These are phyloP conservation scores for Andrena minutula DNA, from an alignment of 2,888 invertebrate species.

Conservation along the genomic window DNA sequence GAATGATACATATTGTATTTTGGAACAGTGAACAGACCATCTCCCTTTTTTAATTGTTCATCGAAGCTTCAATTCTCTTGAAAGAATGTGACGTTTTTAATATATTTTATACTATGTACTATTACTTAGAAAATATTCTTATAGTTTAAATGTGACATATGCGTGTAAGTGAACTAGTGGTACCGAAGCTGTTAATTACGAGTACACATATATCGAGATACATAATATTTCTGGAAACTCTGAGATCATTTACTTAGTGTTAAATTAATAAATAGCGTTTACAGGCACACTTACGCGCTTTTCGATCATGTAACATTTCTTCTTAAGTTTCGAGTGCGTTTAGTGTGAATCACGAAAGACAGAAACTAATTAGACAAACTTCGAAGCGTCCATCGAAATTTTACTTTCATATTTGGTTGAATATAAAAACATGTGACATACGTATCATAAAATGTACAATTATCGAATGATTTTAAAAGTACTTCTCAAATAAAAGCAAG, in stretches of 20 bases:
- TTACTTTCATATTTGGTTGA: background rate
- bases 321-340: background rate
- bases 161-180: conserved; percentile 6
- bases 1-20: conserved; percentile 43
- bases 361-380: background rate
- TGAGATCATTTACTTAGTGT: conserved; percentile 10
- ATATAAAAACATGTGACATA: background rate
- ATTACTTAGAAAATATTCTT: conserved; percentile 20
- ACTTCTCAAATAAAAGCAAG: conserved; percentile 4
- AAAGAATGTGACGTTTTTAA: conserved; percentile 13
- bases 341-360: background rate
- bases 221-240: conserved; percentile 1
- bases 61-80: background rate
- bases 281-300: conserved; percentile 58
- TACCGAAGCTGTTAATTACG: conserved; percentile 2
- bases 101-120: conserved; percentile 19
- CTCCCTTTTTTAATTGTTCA: conserved; percentile 41
- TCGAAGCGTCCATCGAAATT: background rate
- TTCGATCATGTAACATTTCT: background rate
- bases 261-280: conserved; percentile 61
- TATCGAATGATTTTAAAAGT: background rate
- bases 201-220: background rate
- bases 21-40: conserved; percentile 33
- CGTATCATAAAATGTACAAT: background rate
- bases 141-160: conserved; percentile 15